Evolutionary conservation across 2,797 vertebrate species (phyloP).

Genomic region (Melanogrammus aeglefinus): DNA sequence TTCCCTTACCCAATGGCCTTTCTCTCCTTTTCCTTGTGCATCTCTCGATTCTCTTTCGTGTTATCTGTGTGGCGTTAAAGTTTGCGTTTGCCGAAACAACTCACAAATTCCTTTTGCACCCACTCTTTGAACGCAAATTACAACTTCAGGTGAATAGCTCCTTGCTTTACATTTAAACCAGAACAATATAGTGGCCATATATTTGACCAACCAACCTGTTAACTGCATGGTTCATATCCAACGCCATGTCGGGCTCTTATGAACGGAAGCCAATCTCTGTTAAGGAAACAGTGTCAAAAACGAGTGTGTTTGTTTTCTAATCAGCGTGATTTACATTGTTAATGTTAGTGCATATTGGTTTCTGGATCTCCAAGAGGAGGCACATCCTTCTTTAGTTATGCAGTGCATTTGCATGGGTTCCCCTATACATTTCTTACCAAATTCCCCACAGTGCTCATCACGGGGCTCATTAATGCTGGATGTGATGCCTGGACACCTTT

Average conservation of each 20-base stretch:
- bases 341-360: no score
- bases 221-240: no score
- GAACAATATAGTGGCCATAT: no score
- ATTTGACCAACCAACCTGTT: no score
- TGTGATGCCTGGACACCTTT: background rate
- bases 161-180: background rate
- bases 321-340: no score
- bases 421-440: background rate
- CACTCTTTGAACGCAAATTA: background rate
- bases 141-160: background rate
- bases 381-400: no score
- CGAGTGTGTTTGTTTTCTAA: no score
- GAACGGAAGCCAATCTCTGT: no score
- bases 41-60: background rate
- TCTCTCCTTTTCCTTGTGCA: background rate
- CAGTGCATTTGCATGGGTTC: background rate
- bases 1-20: constrained; percentile 7
- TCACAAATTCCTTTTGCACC: background rate
- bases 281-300: no score
- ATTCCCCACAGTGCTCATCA: background rate
- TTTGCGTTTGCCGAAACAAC: background rate
- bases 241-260: no score
- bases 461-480: background rate
- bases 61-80: background rate
- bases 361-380: no score